Base-by-base conservation (phyloP, 2,888 invertebrate species). In the Lottia gigantea region DNA sequence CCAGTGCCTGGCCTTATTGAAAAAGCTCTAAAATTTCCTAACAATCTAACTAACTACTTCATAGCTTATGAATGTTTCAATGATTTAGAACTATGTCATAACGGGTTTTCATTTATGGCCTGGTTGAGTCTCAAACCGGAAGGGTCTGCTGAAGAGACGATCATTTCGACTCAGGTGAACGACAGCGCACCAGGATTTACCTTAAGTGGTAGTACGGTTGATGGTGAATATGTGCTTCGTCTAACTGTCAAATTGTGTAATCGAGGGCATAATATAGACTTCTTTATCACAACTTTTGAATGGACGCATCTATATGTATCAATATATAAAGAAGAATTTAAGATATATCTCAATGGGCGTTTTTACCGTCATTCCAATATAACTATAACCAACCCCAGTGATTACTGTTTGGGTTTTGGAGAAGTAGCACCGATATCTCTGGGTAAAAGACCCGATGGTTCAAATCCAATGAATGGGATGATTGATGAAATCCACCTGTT, bases 31-130 rank as follows among this genome's bases (percentile, higher is more conserved):
- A 19, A 69, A 40, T 69, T 69, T 46, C 40, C 65, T 3, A 19
- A 40, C 11, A 61, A 55, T 26, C 49, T 55, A 6, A 64, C 64
- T 14, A 25, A 4, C 4, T 64, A 25, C 7, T 3, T 15, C 8
- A 61, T 65, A 8, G 46, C 71, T 6, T 73, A 76, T 55, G 68
- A 66, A 25, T 76, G 76, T 66, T n/a, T 73, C 15, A 64, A 66
- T n/a, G 70, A 76, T 67, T 62, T 73, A 25, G 49, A 63, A 0
- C 71, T 71, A 62, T 76, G 76, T 67, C 74, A 76, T 62, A 76
- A 74, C 62, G 76, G 76, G 16, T 62, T 74, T 47, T 67, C 68
- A 1, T 40, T 76, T 14, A 49, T 49, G 23, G 68, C 70, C 49
- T 76, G 76, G 76, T 23, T 74, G n/a, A 15, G 46, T n/a, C n/a